Evolutionary conservation across 2,888 invertebrate genomes (phyloP), one percentile per base, ranked within the genome.

Genomic region (Trachelus iudaicus): DNA sequence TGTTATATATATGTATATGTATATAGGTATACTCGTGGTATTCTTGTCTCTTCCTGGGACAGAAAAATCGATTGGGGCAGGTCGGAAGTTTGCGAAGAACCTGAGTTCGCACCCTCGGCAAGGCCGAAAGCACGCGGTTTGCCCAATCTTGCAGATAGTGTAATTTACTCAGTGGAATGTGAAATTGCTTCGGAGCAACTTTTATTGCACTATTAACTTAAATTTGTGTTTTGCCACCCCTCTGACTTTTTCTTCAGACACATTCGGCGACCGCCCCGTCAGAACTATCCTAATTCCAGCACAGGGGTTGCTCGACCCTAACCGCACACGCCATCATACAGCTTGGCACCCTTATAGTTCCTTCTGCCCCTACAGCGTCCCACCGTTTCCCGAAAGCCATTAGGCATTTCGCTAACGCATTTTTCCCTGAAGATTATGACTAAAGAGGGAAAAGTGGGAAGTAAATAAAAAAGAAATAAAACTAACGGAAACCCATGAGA

Each of bases 141-240:
- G 83, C 80, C 80, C 85, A 84, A 85, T 86, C 86, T 86, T 86
- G 85, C 83, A 75, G 79, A 82, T 81, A 82, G 80, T 83, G 82
- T 86, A 87, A 85, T 87, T 87, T 83, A 85, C 79, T 79, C 81
- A 81, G 80, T 80, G 83, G 83, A 86, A 86, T 85, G 84, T 80
- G 83, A 86, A 84, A 86, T 87, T 85, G 83, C 85, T 83, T 80
- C 77, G 78, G 78, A 79, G 76, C 77, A 80, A 81, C 79, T 83
- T 86, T 84, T 80, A 78, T 84, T 79, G 79, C 81, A 78, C 81
- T 82, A 82, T 86, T 84, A 84, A 79, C 80, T 82, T 79, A 77
- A 80, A 80, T 81, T 80, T 79, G 79, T 77, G 75, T 77, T 74
- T 77, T 69, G 69, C 77, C 79, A 68, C 37, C 69, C 69, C 75